These are phyloP conservation scores for Stenotaenia linearis DNA, from an alignment of 2,888 invertebrate genomes.

Conservation along the genomic window DNA sequence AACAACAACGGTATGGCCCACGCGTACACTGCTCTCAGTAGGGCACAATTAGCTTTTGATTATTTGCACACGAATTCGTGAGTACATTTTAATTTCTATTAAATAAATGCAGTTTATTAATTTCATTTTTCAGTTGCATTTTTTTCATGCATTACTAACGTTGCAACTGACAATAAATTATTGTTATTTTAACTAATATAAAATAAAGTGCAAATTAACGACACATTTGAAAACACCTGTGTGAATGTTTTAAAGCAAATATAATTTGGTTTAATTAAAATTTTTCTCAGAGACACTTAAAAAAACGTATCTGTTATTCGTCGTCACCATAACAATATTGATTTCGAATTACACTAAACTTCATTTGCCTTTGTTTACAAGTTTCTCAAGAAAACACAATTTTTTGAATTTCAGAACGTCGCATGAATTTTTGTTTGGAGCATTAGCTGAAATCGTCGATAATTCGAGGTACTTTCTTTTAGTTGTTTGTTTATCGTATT, in stretches of 20 bases:
- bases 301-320: background rate
- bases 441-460: slow-evolving; percentile 13
- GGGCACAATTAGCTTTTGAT: slow-evolving; percentile 3
- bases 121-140: background rate
- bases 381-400: background rate
- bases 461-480: background rate
- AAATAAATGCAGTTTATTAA: background rate
- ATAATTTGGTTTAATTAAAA: background rate
- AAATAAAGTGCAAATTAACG: background rate
- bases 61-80: slow-evolving; percentile 14
- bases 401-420: background rate
- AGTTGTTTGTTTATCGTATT: background rate
- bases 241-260: background rate
- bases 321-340: background rate
- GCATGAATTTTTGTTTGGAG: slow-evolving; percentile 29
- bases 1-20: too few species aligned
- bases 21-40: background rate
- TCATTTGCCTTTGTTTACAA: background rate
- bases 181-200: background rate
- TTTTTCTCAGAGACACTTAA: background rate
- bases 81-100: background rate
- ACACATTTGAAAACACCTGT: background rate
- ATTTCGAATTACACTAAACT: background rate
- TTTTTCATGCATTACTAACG: too few species aligned
- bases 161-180: background rate